Evolutionary conservation across 2,113 vertebrate species (phyloP), one percentile per base, ranked within the genome.

Genomic region (Eleginops maclovinus): DNA sequence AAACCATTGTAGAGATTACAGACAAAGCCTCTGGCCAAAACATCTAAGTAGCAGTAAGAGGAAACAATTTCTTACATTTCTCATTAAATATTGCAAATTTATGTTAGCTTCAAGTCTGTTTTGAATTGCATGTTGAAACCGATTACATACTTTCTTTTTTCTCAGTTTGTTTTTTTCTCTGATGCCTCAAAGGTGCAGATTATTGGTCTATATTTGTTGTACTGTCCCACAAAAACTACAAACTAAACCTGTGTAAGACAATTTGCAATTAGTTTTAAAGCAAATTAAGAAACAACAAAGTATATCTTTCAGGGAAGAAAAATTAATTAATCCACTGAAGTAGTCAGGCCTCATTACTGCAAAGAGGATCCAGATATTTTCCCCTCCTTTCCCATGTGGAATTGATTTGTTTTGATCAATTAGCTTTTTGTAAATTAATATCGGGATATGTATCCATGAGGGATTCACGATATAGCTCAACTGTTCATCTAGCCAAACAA

Each of bases 1-100:
- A 87, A 77, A 66, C 65, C 69, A 88, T 83, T 87, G 89, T 87
- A 77, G 60, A 76, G 88, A 90, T 89, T 92, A 89, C 82, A 84
- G 79, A 83, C 46, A 62, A 26, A 77, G 84, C 91, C 91, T 58
- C 26, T 79, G 78, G 92, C 87, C 88, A 89, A 89, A 92, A 89
- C 64, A 91, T 86, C 73, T 81, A 74, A 89, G 87, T 74, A 69
- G 72, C 80, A 82, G 28, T 64, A 78, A 81, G 67, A 79, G 70
- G 81, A 86, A 85, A 83, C 61, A 72, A 40, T 78, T 85, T 75
- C 61, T 83, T 83, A 75, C 44, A 71, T 75, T 90, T 82, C 72
- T 87, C 77, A 83, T 89, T 84, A 87, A 89, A 82, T 78, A 73
- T 81, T 72, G 70, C 72, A 82, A 65, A 75, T 88, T 82, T 78